Percentiles rank a stretch among this genome's conserved stretches.
These are phyloP conservation scores for Tachystola acroxantha DNA, from an alignment of 2,888 invertebrate genomes.

Conservation along the genomic window DNA sequence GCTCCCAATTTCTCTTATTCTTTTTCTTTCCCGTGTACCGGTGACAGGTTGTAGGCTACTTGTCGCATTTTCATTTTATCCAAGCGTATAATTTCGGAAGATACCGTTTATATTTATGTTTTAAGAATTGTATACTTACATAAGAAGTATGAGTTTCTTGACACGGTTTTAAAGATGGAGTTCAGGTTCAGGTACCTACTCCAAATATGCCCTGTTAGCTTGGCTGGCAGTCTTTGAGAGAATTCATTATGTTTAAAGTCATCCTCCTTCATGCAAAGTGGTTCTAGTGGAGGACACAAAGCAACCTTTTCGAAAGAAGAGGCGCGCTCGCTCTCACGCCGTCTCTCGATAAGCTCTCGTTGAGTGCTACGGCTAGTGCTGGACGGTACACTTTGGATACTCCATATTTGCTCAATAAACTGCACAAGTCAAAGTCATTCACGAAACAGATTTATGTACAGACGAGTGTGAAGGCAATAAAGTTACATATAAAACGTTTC, in stretches of 20 bases:
- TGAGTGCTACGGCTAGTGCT: constrained; percentile 27
- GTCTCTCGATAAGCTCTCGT: constrained; percentile 60
- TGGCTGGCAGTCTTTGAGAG: constrained; percentile 15
- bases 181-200: too few species aligned
- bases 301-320: constrained; percentile 58
- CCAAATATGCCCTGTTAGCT: constrained; percentile 6
- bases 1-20: too few species aligned
- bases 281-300: constrained; percentile 59
- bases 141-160: too few species aligned
- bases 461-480: constrained; percentile 8
- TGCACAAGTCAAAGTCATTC: constrained; percentile 22
- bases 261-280: constrained; percentile 47
- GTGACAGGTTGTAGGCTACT: too few species aligned
- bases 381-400: too few species aligned
- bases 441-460: constrained; percentile 15
- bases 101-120: too few species aligned
- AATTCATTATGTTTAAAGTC: constrained; percentile 40
- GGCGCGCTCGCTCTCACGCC: constrained; percentile 44
- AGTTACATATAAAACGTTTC: constrained; percentile 7
- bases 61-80: too few species aligned
- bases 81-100: too few species aligned
- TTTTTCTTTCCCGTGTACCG: too few species aligned
- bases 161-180: too few species aligned
- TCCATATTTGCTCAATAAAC: constrained; percentile 45
- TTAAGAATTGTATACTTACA: too few species aligned